A percentile compares a stretch with the other conserved stretches of the same genome.
phyloP scores from a whole-genome alignment of 2,797 vertebrate species.

The Lutjanus argentimaculatus region DNA sequence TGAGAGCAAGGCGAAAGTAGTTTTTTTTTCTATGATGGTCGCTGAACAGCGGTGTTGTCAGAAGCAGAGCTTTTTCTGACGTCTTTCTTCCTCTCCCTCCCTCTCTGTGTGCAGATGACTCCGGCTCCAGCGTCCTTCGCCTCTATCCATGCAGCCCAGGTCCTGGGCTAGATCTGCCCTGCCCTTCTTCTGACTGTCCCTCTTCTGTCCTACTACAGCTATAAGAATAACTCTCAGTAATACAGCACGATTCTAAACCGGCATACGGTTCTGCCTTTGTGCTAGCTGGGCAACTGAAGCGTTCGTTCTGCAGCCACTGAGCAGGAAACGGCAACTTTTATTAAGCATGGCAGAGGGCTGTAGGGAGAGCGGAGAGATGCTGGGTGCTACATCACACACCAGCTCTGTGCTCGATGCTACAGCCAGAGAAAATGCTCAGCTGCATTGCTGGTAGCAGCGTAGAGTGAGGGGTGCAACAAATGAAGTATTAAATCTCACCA shows the following conservation, averaged over 20 bases:
- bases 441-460: slow-evolving; percentile 63
- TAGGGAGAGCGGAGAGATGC: slow-evolving; percentile 72
- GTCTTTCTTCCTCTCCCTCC: slow-evolving; percentile 88
- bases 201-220: slow-evolving; percentile 63
- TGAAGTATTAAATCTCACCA: slow-evolving; percentile 50
- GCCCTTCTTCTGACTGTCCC: slow-evolving; percentile 72
- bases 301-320: slow-evolving; percentile 75
- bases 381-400: slow-evolving; percentile 77
- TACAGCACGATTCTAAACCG: slow-evolving; percentile 64
- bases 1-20: slow-evolving; percentile 87
- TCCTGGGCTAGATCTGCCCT: slow-evolving; percentile 82
- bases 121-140: slow-evolving; percentile 83
- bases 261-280: slow-evolving; percentile 88
- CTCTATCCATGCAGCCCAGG: slow-evolving; percentile 76
- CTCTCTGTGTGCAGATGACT: slow-evolving; percentile 91
- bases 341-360: slow-evolving; percentile 82
- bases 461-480: slow-evolving; percentile 48
- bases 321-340: slow-evolving; percentile 87
- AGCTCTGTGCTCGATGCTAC: slow-evolving; percentile 65
- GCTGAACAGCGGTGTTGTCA: slow-evolving; percentile 91
- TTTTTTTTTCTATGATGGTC: slow-evolving; percentile 79
- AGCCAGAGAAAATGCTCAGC: slow-evolving; percentile 66
- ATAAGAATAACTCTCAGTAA: slow-evolving; percentile 58
- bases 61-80: slow-evolving; percentile 88
- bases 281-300: slow-evolving; percentile 89